A percentile compares a stretch with the other conserved stretches of the same genome.
Conservation (phyloP, 2,113 vertebrate species). For the Nothoprocta perdicaria region DNA sequence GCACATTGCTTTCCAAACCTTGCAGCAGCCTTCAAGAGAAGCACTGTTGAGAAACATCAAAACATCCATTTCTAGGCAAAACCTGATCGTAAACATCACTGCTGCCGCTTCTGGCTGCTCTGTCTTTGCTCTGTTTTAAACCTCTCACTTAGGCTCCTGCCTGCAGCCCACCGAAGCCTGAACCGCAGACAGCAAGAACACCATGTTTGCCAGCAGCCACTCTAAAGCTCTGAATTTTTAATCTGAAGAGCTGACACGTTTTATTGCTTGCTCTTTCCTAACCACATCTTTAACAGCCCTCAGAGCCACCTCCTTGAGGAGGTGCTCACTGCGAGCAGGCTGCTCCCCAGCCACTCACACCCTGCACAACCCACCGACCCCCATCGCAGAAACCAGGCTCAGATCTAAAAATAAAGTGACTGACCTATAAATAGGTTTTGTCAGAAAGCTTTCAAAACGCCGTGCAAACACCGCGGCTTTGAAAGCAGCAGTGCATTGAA, state of each 20-base stretch:
- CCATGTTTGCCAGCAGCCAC: rapidly evolving
- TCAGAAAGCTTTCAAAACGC: not conserved
- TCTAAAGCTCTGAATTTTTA: rapidly evolving
- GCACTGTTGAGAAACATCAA: rapidly evolving
- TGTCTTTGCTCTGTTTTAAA: not conserved
- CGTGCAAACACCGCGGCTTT: not conserved
- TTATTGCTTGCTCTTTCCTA: not conserved
- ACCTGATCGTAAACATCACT: rapidly evolving
- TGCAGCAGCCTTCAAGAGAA: not conserved
- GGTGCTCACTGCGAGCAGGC: not conserved
- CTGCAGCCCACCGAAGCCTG: too few relatives aligned
- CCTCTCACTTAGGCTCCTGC: rapidly evolving
- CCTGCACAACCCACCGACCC: not conserved
- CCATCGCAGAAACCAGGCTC: not conserved
- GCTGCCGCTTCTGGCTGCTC: rapidly evolving
- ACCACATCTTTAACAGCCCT: not conserved
- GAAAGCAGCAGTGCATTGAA: too few relatives aligned
- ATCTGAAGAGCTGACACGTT: rapidly evolving
- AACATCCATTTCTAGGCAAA: rapidly evolving
- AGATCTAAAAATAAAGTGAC: not conserved
- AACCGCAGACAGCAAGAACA: not conserved
- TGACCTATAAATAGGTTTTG: not conserved
- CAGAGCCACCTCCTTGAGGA: not conserved
- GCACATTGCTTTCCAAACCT: not conserved
- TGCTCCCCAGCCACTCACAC: not conserved